A percentile compares a stretch with the other conserved stretches of the same genome.
Conservation (phyloP, 2,113 vertebrate genomes). For the Halcyon malimbica region DNA sequence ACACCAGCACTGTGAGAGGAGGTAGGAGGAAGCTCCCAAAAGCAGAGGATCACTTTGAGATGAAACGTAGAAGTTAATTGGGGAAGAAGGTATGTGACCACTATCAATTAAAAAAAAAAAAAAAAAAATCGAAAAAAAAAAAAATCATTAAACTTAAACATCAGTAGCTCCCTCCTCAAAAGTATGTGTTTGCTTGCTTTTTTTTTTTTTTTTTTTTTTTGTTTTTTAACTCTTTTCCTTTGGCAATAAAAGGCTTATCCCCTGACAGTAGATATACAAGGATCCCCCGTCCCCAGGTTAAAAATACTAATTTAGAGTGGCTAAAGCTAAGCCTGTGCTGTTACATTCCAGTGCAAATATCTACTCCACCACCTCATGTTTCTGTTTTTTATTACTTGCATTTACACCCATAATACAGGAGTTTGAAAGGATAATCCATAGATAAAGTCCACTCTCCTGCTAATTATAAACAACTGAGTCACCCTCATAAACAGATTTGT, state of each 20-base stretch:
- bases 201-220: neutral
- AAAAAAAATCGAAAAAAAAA: neutral
- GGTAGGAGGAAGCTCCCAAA: neutral
- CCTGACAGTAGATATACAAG: neutral
- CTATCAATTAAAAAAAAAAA: fast-evolving
- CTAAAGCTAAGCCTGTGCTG: neutral
- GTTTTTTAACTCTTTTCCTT: neutral
- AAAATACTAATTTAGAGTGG: neutral
- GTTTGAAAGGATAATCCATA: neutral
- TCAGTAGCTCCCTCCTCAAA: neutral
- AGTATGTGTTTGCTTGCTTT: neutral
- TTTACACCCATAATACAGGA: neutral
- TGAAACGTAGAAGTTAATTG: neutral
- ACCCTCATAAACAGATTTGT: neutral
- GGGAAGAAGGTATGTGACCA: neutral
- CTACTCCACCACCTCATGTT: neutral
- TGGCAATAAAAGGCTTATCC: neutral
- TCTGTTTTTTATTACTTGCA: neutral
- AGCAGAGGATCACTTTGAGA: neutral
- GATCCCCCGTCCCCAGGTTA: neutral
- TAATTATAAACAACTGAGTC: conserved; percentile 1
- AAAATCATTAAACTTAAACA: neutral
- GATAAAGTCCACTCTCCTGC: neutral
- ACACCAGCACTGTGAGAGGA: neutral
- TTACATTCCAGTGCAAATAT: neutral